Conservation (phyloP, 2,888 invertebrate genomes). For the Mechanitis mazaeus region DNA sequence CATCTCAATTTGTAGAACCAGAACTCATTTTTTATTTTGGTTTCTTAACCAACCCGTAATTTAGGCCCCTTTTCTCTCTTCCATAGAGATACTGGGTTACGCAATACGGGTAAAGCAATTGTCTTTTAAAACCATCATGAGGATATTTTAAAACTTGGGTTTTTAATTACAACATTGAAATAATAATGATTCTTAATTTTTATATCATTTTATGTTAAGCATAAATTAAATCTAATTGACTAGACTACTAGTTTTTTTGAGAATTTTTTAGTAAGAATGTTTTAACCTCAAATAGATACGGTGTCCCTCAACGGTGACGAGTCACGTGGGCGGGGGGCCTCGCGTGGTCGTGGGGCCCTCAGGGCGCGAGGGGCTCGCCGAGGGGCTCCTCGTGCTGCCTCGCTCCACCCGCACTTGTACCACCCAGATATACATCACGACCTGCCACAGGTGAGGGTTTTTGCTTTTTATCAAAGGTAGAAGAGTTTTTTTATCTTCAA, state of each 20-base stretch:
- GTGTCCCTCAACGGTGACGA: conserved; percentile 69
- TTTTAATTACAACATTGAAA: too few relatives aligned
- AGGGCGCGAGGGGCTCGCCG: conserved; percentile 39
- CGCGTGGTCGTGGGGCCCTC: conserved; percentile 37
- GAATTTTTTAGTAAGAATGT: too few relatives aligned
- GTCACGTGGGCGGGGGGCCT: conserved; percentile 40
- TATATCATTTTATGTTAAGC: too few relatives aligned
- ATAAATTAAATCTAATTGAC: too few relatives aligned
- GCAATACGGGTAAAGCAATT: conserved; percentile 40
- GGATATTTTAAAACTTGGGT: neutral
- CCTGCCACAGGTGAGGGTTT: conserved; percentile 50
- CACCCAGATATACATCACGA: conserved; percentile 55
- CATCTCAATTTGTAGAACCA: neutral
- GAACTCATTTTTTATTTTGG: too few relatives aligned
- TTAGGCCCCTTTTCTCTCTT: conserved; percentile 42
- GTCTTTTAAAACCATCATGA: neutral
- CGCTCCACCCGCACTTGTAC: conserved; percentile 65
- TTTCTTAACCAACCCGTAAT: conserved; percentile 25
- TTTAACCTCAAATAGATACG: conserved; percentile 46
- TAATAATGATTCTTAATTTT: too few relatives aligned
- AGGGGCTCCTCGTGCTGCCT: conserved; percentile 45
- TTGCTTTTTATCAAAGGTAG: too few relatives aligned
- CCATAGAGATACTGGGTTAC: conserved; percentile 44
- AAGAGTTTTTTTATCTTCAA: too few relatives aligned
- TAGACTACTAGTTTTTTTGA: too few relatives aligned